Conservation (phyloP, 2,113 vertebrate genomes). For the Brachypteracias leptosomus region DNA sequence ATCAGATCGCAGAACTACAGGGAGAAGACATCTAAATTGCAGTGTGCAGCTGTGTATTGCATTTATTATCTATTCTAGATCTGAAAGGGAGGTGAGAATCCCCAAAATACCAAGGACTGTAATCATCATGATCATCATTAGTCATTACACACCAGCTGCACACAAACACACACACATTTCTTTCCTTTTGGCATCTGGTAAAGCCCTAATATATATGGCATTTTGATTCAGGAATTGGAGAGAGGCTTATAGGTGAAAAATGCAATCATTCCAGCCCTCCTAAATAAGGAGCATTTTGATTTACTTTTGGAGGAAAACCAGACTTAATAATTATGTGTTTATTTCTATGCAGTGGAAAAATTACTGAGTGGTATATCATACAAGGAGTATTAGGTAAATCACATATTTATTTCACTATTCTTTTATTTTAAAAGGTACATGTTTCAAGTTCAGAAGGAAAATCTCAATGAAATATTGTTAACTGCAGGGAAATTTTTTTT, state of each 20-base stretch:
- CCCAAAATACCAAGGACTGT: slow-evolving; percentile 49
- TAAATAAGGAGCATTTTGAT: background rate
- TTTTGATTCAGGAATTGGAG: background rate
- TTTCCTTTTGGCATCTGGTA: slow-evolving; percentile 4
- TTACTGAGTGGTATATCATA: background rate
- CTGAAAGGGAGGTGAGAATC: slow-evolving; percentile 35
- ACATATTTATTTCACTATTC: background rate
- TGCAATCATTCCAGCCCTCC: background rate
- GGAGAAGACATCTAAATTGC: slow-evolving; percentile 60
- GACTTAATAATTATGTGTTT: background rate
- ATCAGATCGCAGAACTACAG: slow-evolving; percentile 25
- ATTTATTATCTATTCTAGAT: slow-evolving; percentile 65
- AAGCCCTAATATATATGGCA: background rate
- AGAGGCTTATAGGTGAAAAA: background rate
- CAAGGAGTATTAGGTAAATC: background rate
- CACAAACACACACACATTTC: background rate
- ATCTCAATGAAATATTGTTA: background rate
- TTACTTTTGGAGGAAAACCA: background rate
- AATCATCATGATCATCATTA: slow-evolving; percentile 67
- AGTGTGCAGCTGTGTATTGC: slow-evolving; percentile 41
- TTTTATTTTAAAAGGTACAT: background rate
- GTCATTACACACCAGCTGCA: slow-evolving; percentile 47
- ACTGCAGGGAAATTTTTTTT: background rate
- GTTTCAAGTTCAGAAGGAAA: background rate
- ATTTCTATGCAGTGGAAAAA: background rate